Percentiles rank a stretch among this genome's conserved stretches.
These are phyloP conservation scores for Unio pictorum DNA, from an alignment of 2,888 invertebrate genomes.

Conservation along the genomic window DNA sequence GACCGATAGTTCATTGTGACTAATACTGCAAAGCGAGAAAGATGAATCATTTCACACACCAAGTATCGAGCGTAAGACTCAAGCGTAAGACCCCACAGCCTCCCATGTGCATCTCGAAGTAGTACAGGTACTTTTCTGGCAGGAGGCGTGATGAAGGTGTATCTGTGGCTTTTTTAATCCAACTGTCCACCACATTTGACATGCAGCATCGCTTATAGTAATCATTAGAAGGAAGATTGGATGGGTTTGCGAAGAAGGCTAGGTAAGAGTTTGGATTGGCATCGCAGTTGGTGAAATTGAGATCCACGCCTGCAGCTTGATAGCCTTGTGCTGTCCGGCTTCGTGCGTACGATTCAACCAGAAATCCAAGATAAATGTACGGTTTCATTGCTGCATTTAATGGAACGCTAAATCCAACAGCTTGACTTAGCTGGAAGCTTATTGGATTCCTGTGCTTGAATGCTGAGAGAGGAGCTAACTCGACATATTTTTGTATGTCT, in stretches of 20 bases:
- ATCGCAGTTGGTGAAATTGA: slow-evolving; percentile 4
- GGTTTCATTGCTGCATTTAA: background rate
- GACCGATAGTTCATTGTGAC: no score
- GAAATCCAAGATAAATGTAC: slow-evolving; percentile 6
- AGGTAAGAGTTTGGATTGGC: slow-evolving; percentile 6
- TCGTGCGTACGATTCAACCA: background rate
- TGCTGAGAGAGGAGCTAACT: background rate
- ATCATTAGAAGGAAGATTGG: background rate
- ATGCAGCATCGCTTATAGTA: slow-evolving; percentile 5
- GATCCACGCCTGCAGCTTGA: background rate
- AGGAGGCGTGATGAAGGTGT: background rate
- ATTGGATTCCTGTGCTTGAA: slow-evolving; percentile 5
- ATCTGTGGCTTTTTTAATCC: background rate
- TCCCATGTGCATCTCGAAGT: slow-evolving; percentile 11
- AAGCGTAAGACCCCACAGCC: background rate
- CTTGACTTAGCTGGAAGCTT: slow-evolving; percentile 1
- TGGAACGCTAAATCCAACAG: slow-evolving; percentile 1
- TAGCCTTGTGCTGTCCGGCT: slow-evolving; percentile 3
- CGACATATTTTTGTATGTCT: slow-evolving; percentile 4
- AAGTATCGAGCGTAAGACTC: no score
- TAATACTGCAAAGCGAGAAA: no score
- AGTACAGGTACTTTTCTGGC: slow-evolving; percentile 3
- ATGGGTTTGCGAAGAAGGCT: slow-evolving; percentile 1
- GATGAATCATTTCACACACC: no score
- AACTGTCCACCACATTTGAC: background rate